Conservation (phyloP, 2,113 vertebrate species). For the Motacilla alba region DNA sequence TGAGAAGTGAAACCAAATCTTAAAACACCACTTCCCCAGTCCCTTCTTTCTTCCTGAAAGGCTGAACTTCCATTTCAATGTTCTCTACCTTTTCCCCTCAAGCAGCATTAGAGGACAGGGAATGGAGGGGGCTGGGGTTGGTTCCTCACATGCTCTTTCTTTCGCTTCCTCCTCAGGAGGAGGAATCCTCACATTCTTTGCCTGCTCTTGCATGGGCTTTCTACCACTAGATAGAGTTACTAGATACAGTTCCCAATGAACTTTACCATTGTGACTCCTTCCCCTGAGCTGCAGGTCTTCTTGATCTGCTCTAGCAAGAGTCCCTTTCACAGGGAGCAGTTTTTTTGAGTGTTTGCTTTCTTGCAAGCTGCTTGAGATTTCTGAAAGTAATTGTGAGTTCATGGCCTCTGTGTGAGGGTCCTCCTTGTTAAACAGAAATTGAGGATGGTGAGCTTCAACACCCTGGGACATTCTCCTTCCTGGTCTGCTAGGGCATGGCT, state of each 20-base stretch:
- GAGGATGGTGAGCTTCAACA: background rate
- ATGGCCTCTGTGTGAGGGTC: fast-evolving
- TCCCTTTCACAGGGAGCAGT: background rate
- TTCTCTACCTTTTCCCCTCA: background rate
- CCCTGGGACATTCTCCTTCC: background rate
- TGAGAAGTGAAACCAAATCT: background rate
- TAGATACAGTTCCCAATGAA: background rate
- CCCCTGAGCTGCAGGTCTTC: background rate
- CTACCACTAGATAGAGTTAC: background rate
- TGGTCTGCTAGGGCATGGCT: background rate
- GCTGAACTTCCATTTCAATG: background rate
- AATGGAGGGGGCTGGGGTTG: background rate
- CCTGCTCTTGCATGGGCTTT: background rate
- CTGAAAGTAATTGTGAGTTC: background rate
- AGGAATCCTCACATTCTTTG: background rate
- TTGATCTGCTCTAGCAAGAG: background rate
- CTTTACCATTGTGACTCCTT: background rate
- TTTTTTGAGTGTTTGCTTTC: background rate
- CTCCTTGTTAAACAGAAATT: background rate
- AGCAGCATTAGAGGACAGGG: background rate
- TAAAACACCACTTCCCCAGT: background rate
- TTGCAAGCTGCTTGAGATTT: background rate
- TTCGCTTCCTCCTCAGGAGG: background rate
- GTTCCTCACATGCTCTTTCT: background rate
- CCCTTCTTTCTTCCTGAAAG: background rate